Percentiles rank a stretch among this genome's conserved stretches.
Conservation (phyloP, 1,140 invertebrate genomes). For the Pseudomyrmex pallidus region DNA sequence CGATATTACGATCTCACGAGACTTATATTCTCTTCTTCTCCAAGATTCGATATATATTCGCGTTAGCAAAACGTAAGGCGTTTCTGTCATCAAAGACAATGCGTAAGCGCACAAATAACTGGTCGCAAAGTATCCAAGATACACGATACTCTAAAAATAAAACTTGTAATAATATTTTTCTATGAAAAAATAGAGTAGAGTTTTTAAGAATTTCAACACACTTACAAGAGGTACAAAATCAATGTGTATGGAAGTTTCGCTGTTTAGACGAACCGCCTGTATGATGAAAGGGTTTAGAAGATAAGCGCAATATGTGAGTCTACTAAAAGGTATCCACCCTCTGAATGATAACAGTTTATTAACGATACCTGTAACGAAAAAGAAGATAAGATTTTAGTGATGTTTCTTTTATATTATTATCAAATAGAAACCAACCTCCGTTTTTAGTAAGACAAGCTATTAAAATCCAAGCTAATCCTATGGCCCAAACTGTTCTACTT, state of each 20-base stretch:
- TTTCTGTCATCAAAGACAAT: slow-evolving; percentile 78
- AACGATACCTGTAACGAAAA: slow-evolving; percentile 78
- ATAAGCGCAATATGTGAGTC: slow-evolving; percentile 85
- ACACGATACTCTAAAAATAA: slow-evolving; percentile 68
- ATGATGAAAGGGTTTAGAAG: slow-evolving; percentile 85
- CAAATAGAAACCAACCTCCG: slow-evolving; percentile 37
- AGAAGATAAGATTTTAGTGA: background rate
- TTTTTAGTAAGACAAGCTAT: slow-evolving; percentile 83
- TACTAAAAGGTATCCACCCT: slow-evolving; percentile 84
- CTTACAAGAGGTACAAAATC: slow-evolving; percentile 80
- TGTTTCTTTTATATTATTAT: slow-evolving; percentile 18
- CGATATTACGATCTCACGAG: slow-evolving; percentile 17
- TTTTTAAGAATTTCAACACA: slow-evolving; percentile 22
- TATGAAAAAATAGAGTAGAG: slow-evolving; percentile 51
- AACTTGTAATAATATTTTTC: slow-evolving; percentile 13
- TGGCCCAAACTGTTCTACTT: slow-evolving; percentile 83
- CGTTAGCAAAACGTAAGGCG: slow-evolving; percentile 76
- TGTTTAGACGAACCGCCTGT: slow-evolving; percentile 66
- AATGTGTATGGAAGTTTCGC: slow-evolving; percentile 68
- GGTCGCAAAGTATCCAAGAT: slow-evolving; percentile 66
- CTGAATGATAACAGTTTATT: slow-evolving; percentile 82
- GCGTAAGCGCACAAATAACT: slow-evolving; percentile 75
- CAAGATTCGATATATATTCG: slow-evolving; percentile 58
- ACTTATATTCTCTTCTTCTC: slow-evolving; percentile 38
- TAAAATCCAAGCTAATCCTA: slow-evolving; percentile 85